Evolutionary conservation across 2,797 vertebrate genomes (phyloP).

Genomic region (Sebastes melanostomus): DNA sequence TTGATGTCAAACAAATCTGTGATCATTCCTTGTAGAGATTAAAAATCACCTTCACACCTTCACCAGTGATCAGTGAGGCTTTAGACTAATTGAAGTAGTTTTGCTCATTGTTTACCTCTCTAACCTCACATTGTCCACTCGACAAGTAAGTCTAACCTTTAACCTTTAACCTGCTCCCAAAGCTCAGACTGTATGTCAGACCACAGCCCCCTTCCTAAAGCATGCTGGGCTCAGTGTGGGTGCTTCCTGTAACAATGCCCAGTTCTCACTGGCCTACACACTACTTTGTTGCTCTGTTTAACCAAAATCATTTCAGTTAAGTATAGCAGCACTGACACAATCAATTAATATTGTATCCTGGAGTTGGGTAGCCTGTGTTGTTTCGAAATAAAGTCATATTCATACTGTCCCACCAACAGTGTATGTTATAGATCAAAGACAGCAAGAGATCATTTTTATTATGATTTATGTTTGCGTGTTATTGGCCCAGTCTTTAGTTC

Average conservation of each 20-base stretch:
- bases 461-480: background rate
- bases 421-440: background rate
- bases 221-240: slow-evolving; percentile 61
- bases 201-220: slow-evolving; percentile 56
- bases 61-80: background rate
- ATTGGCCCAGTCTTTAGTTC: background rate
- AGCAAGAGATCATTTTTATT: background rate
- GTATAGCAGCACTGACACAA: background rate
- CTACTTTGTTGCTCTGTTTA: slow-evolving; percentile 15
- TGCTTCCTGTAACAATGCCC: slow-evolving; percentile 65
- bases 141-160: background rate
- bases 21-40: background rate
- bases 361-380: background rate
- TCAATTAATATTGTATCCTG: background rate
- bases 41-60: background rate
- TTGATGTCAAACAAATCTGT: background rate
- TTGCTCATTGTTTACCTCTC: background rate
- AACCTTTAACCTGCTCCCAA: background rate
- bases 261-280: slow-evolving; percentile 47
- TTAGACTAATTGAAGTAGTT: background rate
- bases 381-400: background rate
- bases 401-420: background rate
- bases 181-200: slow-evolving; percentile 14
- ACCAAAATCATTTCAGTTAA: slow-evolving; percentile 7
- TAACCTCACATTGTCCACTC: slow-evolving; percentile 2